Evolutionary conservation across 1,140 invertebrate genomes (phyloP), one percentile per base, ranked within the genome.

Genomic region (Drosophila busckii): DNA sequence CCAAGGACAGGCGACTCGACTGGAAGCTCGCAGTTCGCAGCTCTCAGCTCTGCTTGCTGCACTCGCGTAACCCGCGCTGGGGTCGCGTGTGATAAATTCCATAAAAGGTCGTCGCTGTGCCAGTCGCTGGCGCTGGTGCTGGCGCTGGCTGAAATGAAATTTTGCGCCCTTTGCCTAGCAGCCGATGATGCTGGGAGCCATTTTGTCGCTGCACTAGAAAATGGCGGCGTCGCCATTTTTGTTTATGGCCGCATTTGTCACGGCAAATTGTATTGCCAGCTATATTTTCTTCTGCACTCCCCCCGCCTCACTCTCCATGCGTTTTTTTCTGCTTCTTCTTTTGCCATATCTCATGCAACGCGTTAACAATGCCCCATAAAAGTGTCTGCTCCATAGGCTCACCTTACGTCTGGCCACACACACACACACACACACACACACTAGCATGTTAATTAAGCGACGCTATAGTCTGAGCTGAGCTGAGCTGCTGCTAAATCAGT

Each of bases 201-300:
- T 71, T 71, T 71, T 71, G 68, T 66, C 54, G 67, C 15, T 71
- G 68, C 68, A 71, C 68, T 71, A 71, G 68, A 70, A 70, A 70
- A 70, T 70, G 68, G 54, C 59, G 23, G 45, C 58, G 54, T 53
- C 68, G 68, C 68, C 68, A 71, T 71, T 71, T 71, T 71, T 71
- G 68, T 71, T 71, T 71, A 71, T 71, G 49, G 68, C 61, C 68
- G 61, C 68, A 71, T 71, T 71, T 71, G 68, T 71, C 68, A 71
- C 68, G 22, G 68, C 61, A 71, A 71, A 71, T 71, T 71, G 68
- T 71, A 71, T 66, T 71, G 68, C 68, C 67, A 59, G 56, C n/a
- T n/a, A n/a, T n/a, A n/a, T 54, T 50, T 50, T 42, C 59, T 19
- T 17, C 26, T 23, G 26, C 25, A 48, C 16, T 15, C 19, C 16